Base-by-base conservation (phyloP, 2,113 vertebrate species). In the Rhinogobius similis region DNA sequence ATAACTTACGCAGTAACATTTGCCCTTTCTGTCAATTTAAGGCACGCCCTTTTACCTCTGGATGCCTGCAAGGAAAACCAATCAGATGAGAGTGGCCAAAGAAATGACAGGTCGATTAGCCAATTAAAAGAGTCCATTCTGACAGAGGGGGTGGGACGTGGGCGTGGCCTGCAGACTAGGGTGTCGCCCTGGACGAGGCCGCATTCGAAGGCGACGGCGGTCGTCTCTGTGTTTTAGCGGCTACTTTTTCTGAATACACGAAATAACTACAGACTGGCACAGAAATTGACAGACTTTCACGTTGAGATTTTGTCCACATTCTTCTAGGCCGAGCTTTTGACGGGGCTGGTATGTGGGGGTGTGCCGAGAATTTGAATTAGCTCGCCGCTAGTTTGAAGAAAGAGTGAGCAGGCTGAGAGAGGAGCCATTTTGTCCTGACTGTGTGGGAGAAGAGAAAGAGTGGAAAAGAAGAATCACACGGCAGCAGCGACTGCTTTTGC, bases 401-500 rank as follows among this genome's bases (percentile, higher is more conserved):
- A 92, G 90, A 93, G 85, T 84, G 86, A 89, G 88, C 91, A 86
- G 68, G 83, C 65, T 59, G 78, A 82, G 82, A 85, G 87, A 86
- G 92, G 87, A 93, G 93, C 93, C 93, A 94, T 93, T 94, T 94
- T 94, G 93, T 94, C 90, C 93, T 90, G 91, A 92, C 91, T 91
- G 92, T 90, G 91, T 91, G 87, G 84, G 89, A 90, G 89, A 92
- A 83, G 77, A 90, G 87, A 88, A 87, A 90, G 87, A 88, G 86
- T 88, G 87, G 83, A 87, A 86, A 89, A 91, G 78, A 82, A 83
- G 86, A 86, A 87, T 89, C 82, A 73, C 72, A 73, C 76, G 62
- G 82, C 72, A 81, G 79, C 75, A 86, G 52, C 87, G 46, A 62
- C 72, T 65, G 73, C 76, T 82, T 88, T 84, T 73, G 59, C 76